Percentiles rank a stretch among this genome's conserved stretches.
Evolutionary conservation across 1,140 invertebrate species (phyloP).

Genomic region (Ostrea denselamellosa): DNA sequence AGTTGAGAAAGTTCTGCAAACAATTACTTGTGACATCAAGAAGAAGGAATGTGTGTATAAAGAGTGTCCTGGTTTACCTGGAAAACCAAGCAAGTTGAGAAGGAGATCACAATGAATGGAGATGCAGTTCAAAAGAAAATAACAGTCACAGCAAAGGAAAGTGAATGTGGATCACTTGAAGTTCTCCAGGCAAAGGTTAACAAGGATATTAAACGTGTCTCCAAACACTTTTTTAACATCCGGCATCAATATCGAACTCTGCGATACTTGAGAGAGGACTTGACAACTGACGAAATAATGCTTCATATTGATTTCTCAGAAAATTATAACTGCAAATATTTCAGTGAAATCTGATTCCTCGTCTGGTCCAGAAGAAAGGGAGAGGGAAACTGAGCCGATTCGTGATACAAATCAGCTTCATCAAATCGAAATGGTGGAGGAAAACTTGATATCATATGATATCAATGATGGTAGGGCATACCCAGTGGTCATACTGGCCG

Average conservation of each 20-base stretch:
- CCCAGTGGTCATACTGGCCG: constrained; percentile 41
- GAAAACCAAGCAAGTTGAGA: constrained; percentile 36
- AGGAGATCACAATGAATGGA: constrained; percentile 28
- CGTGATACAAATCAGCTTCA: too few species aligned
- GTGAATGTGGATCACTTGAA: constrained; percentile 16
- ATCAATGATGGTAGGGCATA: constrained; percentile 15
- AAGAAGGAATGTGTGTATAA: constrained; percentile 47
- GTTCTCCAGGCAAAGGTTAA: constrained; percentile 23
- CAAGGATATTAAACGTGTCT: background rate
- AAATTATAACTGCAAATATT: constrained; percentile 55
- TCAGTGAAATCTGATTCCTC: constrained; percentile 45
- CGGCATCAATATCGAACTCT: constrained; percentile 1
- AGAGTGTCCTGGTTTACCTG: constrained; percentile 34
- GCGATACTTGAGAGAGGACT: constrained; percentile 6
- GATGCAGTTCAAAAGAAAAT: constrained; percentile 28
- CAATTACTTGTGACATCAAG: constrained; percentile 36
- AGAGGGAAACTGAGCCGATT: too few species aligned
- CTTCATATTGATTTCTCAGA: constrained; percentile 54
- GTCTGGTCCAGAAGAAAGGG: too few species aligned
- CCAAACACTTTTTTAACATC: constrained; percentile 46
- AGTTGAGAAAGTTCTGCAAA: constrained; percentile 9
- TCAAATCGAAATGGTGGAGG: background rate
- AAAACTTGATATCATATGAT: constrained; percentile 20
- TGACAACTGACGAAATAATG: constrained; percentile 29
- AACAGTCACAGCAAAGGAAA: constrained; percentile 9